These are phyloP conservation scores for Chaetura pelagica DNA, from an alignment of 2,113 vertebrate species.

Conservation along the genomic window DNA sequence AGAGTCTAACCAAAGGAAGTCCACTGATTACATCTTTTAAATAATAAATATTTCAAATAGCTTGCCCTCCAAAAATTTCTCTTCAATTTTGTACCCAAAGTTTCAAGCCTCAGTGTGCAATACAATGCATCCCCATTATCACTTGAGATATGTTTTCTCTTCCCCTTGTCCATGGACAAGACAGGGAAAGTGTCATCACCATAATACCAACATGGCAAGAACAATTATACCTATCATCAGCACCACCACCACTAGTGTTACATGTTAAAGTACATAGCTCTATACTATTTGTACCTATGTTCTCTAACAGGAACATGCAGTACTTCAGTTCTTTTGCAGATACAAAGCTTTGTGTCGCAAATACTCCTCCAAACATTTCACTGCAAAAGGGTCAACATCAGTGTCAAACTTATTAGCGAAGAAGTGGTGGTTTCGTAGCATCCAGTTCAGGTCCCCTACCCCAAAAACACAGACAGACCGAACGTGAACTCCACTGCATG, in stretches of 20 bases:
- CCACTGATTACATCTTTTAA: not conserved
- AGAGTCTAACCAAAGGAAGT: not conserved
- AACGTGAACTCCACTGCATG: conserved; percentile 82
- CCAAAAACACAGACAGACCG: conserved; percentile 87
- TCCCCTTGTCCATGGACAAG: not conserved
- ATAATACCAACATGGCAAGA: not conserved
- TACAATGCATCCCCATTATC: not conserved
- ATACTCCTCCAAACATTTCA: conserved; percentile 88
- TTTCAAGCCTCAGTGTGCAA: not conserved
- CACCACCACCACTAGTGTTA: not conserved
- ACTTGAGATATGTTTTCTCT: not conserved
- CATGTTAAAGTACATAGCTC: accelerated
- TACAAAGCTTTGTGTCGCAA: conserved; percentile 82
- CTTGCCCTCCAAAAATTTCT: not conserved
- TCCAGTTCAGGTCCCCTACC: conserved; percentile 86
- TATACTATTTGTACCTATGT: too few relatives aligned
- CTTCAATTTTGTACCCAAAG: not conserved
- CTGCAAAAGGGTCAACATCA: conserved; percentile 79
- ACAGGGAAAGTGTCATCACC: not conserved
- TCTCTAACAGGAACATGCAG: not conserved
- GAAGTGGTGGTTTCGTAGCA: conserved; percentile 84
- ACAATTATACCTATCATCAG: not conserved
- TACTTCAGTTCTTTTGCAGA: conserved; percentile 55
- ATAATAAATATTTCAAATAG: conserved; percentile 26
- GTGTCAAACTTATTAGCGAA: conserved; percentile 94